Percentiles rank a stretch among this genome's conserved stretches.
These are phyloP conservation scores for Cheilosia urbana DNA, from an alignment of 2,888 invertebrate species.

Conservation along the genomic window DNA sequence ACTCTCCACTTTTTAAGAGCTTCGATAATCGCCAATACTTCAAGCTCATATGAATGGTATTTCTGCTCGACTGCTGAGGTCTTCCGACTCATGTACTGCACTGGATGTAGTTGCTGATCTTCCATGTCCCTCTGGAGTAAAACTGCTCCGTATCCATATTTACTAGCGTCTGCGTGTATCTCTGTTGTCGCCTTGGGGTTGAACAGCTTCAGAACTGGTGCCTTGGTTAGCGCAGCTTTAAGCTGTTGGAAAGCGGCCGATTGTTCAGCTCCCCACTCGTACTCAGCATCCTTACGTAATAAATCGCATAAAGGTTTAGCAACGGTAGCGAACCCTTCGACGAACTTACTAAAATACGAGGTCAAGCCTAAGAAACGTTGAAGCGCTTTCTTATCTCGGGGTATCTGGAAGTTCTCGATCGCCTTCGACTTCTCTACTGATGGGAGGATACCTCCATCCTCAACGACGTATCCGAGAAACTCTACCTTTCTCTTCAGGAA, in stretches of 20 bases:
- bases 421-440: slow-evolving; percentile 8
- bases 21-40: too few relatives aligned
- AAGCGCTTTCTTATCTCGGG: too few relatives aligned
- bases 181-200: slow-evolving; percentile 31
- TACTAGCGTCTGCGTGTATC: slow-evolving; percentile 55
- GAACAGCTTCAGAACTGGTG: slow-evolving; percentile 51
- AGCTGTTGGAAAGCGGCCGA: slow-evolving; percentile 69
- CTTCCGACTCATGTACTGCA: too few relatives aligned
- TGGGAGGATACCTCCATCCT: not conserved
- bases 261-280: not conserved
- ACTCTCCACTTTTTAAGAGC: too few relatives aligned
- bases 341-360: slow-evolving; percentile 14
- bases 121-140: slow-evolving; percentile 45
- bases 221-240: not conserved
- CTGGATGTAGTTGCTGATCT: too few relatives aligned
- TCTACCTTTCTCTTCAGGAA: slow-evolving; percentile 32
- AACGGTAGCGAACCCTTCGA: slow-evolving; percentile 65
- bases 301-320: not conserved
- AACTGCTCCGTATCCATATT: slow-evolving; percentile 47
- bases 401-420: too few relatives aligned
- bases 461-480: slow-evolving; percentile 49
- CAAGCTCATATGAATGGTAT: too few relatives aligned
- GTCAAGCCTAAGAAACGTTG: too few relatives aligned
- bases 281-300: not conserved
- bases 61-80: too few relatives aligned